Conservation (phyloP, 2,888 invertebrate species). For the Mesopsocus fuscifrons region DNA sequence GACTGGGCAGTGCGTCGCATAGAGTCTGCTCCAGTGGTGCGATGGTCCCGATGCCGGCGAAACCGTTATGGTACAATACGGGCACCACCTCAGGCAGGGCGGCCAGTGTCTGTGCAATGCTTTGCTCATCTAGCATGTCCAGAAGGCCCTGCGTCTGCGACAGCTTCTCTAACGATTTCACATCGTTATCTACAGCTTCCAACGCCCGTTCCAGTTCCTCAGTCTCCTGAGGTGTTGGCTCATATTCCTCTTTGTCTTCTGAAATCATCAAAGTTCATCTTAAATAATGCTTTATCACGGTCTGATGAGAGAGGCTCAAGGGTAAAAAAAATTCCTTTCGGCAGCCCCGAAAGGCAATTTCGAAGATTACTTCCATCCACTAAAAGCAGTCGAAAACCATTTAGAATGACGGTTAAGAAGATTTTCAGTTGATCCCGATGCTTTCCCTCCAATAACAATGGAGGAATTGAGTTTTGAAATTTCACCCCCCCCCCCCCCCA, state of each 20-base stretch:
- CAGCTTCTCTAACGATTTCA: conserved; percentile 18
- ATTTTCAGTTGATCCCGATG: too few species aligned
- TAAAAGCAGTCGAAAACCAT: too few species aligned
- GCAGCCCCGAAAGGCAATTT: too few species aligned
- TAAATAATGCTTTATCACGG: too few species aligned
- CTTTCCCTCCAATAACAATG: too few species aligned
- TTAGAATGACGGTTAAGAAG: too few species aligned
- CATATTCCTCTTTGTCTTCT: conserved; percentile 48
- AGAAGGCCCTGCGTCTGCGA: conserved; percentile 2
- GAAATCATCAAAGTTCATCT: too few species aligned
- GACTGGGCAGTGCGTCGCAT: neutral
- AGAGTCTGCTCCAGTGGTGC: conserved; percentile 5
- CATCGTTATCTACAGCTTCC: conserved; percentile 54
- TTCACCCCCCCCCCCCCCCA: too few species aligned
- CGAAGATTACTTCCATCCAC: too few species aligned
- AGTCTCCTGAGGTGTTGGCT: conserved; percentile 59
- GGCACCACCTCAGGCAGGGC: conserved; percentile 6
- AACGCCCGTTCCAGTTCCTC: conserved; percentile 75
- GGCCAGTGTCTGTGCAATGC: conserved; percentile 7
- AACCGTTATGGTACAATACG: conserved; percentile 8
- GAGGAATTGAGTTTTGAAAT: too few species aligned
- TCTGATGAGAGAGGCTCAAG: too few species aligned
- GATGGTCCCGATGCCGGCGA: neutral
- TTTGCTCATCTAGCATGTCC: conserved; percentile 6
- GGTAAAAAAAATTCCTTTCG: too few species aligned